Evolutionary conservation across 2,797 vertebrate species (phyloP).

Genomic region (Esox lucius): DNA sequence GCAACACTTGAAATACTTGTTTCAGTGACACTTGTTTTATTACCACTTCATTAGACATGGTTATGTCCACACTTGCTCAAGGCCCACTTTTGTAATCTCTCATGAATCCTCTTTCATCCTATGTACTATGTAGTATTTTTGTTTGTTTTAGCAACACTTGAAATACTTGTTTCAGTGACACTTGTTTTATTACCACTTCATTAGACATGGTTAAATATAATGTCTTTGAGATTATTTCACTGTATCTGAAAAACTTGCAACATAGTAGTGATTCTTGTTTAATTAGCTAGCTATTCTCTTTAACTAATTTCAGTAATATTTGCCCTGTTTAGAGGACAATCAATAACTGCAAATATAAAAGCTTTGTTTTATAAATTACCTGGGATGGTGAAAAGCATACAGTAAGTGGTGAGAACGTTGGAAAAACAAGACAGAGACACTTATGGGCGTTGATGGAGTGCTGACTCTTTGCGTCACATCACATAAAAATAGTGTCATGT

Average conservation of each 20-base stretch:
- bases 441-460: conserved; percentile 52
- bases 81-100: not conserved
- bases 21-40: not conserved
- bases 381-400: conserved; percentile 15
- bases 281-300: too few relatives aligned
- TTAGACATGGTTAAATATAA: not conserved
- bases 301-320: not conserved
- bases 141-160: conserved; percentile 2
- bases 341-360: not conserved
- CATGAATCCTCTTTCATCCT: not conserved
- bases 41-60: too few relatives aligned
- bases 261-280: not conserved
- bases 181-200: not conserved
- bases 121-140: too few relatives aligned
- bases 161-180: not conserved
- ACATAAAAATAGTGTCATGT: conserved; percentile 36
- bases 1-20: not conserved
- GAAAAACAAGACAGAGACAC: conserved; percentile 36
- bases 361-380: conserved; percentile 13
- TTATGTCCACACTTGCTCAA: not conserved
- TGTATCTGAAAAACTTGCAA: not conserved
- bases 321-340: conserved; percentile 4
- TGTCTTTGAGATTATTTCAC: not conserved
- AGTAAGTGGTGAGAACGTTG: conserved; percentile 19
- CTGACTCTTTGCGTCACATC: conserved; percentile 44